Base-by-base conservation (phyloP, 2,888 invertebrate genomes). In the Hymenopus coronatus region DNA sequence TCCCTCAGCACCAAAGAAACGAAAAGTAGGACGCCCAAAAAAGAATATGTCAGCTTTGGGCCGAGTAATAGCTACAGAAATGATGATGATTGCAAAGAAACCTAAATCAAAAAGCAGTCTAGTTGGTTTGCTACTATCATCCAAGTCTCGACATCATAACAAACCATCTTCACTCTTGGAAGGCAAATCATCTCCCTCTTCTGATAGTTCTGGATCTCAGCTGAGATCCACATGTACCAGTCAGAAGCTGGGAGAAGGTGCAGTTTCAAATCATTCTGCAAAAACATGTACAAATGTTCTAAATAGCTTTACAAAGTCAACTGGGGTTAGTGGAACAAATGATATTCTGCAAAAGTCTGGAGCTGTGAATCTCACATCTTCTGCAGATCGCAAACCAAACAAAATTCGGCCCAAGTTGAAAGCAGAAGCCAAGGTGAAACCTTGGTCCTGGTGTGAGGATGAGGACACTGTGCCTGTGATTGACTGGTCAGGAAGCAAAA, bases 21-120 rank as follows among this genome's bases (percentile, higher is more conserved):
- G 97, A 15, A 97, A 97, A 94, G 97, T 97, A 0, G 97, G 97
- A 0, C 94, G 97, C 91, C 97, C 97, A 0, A 96, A 96, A 91
- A 97, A 97, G 92, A 94, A 96, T 20, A 95, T 95, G 88, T 93
- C 94, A n/a, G 92, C 94, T 25, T 93, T 94, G 0, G 93, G 94
- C 82, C 95, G 94, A 89, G 94, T 94, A 7, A 95, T 95, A 28
- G 92, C 95, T 0, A 97, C 97, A 0, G 97, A 97, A 93, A 97
- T 97, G 0, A 97, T 97, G 88, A 97, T 97, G 88, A 97, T 97
- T 0, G 96, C 97, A 4, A 97, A 97, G 88, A 90, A 90, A 83
- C 90, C 90, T 0, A 96, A 96, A 92, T 95, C 95, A n/a, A 95
- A 96, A 90, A 95, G 94, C 91, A 95, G 95, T 90, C 93, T 96